A percentile compares a stretch with the other conserved stretches of the same genome.
Conservation (phyloP, 2,113 vertebrate species). For the Agelaius tricolor region DNA sequence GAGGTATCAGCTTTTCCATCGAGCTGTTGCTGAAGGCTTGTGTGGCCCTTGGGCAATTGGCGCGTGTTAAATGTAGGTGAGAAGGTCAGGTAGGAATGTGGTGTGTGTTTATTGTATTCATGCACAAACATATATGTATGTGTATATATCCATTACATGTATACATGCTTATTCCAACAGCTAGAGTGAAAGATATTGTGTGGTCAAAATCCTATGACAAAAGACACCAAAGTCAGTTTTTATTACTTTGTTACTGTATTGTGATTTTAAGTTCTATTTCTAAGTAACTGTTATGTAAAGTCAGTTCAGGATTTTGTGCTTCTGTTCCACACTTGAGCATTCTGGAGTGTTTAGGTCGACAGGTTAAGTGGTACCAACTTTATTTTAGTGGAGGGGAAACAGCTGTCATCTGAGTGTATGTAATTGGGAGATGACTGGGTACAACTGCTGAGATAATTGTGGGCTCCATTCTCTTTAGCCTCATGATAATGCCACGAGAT, state of each 20-base stretch:
- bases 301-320: not conserved
- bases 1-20: not conserved
- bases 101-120: not conserved
- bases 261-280: not conserved
- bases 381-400: not conserved
- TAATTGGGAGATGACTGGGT: slow-evolving; percentile 19
- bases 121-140: accelerated
- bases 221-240: not conserved
- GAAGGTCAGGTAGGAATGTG: not conserved
- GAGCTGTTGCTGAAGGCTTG: not conserved
- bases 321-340: not conserved
- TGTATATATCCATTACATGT: accelerated
- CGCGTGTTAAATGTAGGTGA: not conserved
- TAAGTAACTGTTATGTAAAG: not conserved
- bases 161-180: accelerated
- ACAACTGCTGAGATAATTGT: slow-evolving; percentile 12
- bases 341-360: not conserved
- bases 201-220: not conserved
- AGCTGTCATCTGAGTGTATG: not conserved
- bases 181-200: not conserved
- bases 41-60: not conserved
- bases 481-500: not conserved
- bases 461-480: not conserved
- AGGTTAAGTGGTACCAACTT: not conserved
- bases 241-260: not conserved